Evolutionary conservation across 1,140 invertebrate genomes (phyloP), one percentile per base, ranked within the genome.

Genomic region (Leptinotarsa texana): DNA sequence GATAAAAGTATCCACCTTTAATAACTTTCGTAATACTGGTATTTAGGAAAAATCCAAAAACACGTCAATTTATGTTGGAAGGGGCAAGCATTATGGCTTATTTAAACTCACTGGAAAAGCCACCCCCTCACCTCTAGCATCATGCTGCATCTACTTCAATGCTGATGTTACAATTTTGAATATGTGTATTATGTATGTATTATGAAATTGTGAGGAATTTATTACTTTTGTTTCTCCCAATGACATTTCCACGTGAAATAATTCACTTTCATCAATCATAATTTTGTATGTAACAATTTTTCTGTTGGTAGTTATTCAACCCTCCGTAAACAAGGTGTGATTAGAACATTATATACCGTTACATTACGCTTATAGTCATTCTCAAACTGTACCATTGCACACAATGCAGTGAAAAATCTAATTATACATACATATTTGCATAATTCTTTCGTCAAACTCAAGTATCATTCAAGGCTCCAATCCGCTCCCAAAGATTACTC

Each of bases 361-460:
- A 57, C 13, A 17, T 57, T 15, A 1, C 2, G 15, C 13, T 57
- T 17, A 13, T 13, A 4, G 21, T n/a, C 0, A 22, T 65, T 27
- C 63, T 11, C 21, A 4, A 65, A n/a, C 0, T 8, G 21, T 27
- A 15, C 13, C 63, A 27, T 15, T 65, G 21, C 17, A 65, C 63
- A 65, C 63, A 33, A 65, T 65, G 63, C 63, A 65, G 63, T 65
- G 21, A 65, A 21, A 65, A 27, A 27, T 24, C 15, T 33, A 24
- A 65, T 65, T 65, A 18, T 57, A n/a, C 5, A 42, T 17, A 57
- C 17, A n/a, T 18, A 57, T 57, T 57, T 57, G 51, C 51, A 57
- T 57, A n/a, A 8, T 57, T 57, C 51, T 5, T 15, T 42, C 33
- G 4, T 42, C 33, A 42, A 42, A 42, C 33, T 42, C 33, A 4